These are phyloP conservation scores for Megathymus violae DNA, from an alignment of 1,140 invertebrate species.

Conservation along the genomic window DNA sequence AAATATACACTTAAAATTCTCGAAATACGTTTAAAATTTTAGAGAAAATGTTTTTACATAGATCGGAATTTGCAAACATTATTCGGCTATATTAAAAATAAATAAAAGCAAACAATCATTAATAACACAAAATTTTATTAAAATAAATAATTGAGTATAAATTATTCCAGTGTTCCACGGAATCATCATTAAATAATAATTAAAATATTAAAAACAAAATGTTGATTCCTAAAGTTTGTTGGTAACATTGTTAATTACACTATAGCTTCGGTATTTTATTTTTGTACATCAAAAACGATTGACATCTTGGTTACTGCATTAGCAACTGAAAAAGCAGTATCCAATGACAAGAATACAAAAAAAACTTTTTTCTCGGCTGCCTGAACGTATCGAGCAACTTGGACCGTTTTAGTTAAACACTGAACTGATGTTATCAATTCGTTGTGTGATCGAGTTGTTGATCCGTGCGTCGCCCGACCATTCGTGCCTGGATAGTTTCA, in stretches of 20 bases:
- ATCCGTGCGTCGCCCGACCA: too few species aligned
- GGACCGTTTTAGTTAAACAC: too few species aligned
- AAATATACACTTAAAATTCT: constrained; percentile 67
- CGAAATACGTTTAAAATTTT: constrained; percentile 55
- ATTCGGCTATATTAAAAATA: constrained; percentile 20
- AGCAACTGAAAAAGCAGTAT: neutral
- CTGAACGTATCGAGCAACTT: too few species aligned
- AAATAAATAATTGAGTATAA: constrained; percentile 11
- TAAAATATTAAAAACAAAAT: neutral
- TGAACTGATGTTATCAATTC: too few species aligned
- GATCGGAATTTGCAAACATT: constrained; percentile 61
- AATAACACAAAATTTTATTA: constrained; percentile 11
- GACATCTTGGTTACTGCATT: neutral
- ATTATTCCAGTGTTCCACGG: neutral
- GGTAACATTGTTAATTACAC: neutral
- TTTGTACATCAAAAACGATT: neutral
- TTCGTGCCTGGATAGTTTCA: constrained; percentile 1
- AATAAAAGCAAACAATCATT: constrained; percentile 18
- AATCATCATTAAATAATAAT: neutral
- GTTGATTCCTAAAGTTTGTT: constrained; percentile 5
- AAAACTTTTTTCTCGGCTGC: neutral
- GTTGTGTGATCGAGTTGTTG: too few species aligned
- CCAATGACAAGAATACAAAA: constrained; percentile 6
- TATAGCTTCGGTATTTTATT: neutral
- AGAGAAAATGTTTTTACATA: constrained; percentile 52